Base-by-base conservation (phyloP, 2,888 invertebrate species). In the Antheraea assamensis region DNA sequence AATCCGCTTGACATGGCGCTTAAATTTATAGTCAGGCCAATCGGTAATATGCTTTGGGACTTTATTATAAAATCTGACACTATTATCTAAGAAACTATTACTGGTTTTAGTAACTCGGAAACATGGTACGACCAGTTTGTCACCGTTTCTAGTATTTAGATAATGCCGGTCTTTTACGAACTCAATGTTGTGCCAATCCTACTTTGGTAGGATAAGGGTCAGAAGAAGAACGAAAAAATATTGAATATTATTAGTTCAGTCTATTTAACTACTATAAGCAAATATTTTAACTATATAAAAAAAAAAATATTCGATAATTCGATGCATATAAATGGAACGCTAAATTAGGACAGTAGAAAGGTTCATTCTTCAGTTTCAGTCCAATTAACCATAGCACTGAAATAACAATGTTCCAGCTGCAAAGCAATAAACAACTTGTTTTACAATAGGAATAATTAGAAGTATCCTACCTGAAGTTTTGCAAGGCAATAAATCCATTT, bases 401-500 rank as follows among this genome's bases (percentile, higher is more conserved):
- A 58, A 49, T 75, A 77, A 84, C 86, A 86, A 89, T 89, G 89
- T 89, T 85, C 84, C 86, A 86, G 84, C 84, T 81, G 81, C 78
- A 80, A 81, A 84, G 89, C 90, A 90, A 90, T 90, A 90, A 90
- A 90, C 88, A 88, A 90, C 89, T 84, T 83, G 81, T 80, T 83
- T 80, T 79, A 86, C 90, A 91, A 91, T 90, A 90, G 89, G 89
- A 90, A 89, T 90, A 92, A 92, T 92, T 88, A 88, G 88, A 84
- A 87, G 86, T 84, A 85, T 87, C 88, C 89, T 35, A 91, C 88
- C 89, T 90, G 90, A 86, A 89, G 86, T 87, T 84, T 87, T 85
- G 84, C 83, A 83, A 76, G 83, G 90, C 87, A 88, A 92, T 92
- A 92, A 93, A 93, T 93, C 90, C 88, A 90, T 92, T 92, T 90